phyloP scores from a whole-genome alignment of 2,797 vertebrate species.

The Avahi laniger region DNA sequence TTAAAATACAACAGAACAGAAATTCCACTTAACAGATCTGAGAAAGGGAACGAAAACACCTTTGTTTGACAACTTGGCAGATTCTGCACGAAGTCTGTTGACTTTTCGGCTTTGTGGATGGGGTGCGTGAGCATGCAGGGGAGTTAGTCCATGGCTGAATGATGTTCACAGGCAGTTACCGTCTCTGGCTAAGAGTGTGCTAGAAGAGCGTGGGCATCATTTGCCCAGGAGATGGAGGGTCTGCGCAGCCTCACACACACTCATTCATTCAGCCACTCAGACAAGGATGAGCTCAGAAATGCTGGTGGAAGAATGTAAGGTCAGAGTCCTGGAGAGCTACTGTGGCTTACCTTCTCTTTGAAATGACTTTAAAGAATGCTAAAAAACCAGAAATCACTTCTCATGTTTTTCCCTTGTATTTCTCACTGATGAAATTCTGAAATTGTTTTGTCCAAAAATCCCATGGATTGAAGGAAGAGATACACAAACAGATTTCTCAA shows the following conservation, averaged over 20 bases:
- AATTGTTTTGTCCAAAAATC: not conserved
- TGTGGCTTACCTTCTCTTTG: not conserved
- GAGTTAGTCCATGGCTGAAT: not conserved
- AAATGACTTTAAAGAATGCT: conserved; percentile 1
- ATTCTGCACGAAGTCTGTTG: not conserved
- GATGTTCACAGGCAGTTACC: not conserved
- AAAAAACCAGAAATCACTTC: not conserved
- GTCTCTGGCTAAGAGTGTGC: not conserved
- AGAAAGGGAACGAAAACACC: not conserved
- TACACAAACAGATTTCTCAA: not conserved
- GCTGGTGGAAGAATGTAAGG: not conserved
- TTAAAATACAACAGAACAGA: conserved; percentile 18
- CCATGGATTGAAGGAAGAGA: conserved; percentile 7
- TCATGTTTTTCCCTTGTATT: not conserved
- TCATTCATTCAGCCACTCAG: not conserved
- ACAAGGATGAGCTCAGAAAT: not conserved
- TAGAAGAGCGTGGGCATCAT: not conserved
- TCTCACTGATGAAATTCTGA: conserved; percentile 5
- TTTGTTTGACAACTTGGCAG: conserved; percentile 16
- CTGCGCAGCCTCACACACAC: not conserved
- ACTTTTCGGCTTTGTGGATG: not conserved
- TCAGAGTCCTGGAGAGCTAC: not conserved
- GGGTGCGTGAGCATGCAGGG: not conserved
- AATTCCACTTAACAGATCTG: not conserved
- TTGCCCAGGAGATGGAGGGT: not conserved